These are phyloP conservation scores for Ophion ellenae DNA, from an alignment of 2,888 invertebrate genomes.

Conservation along the genomic window DNA sequence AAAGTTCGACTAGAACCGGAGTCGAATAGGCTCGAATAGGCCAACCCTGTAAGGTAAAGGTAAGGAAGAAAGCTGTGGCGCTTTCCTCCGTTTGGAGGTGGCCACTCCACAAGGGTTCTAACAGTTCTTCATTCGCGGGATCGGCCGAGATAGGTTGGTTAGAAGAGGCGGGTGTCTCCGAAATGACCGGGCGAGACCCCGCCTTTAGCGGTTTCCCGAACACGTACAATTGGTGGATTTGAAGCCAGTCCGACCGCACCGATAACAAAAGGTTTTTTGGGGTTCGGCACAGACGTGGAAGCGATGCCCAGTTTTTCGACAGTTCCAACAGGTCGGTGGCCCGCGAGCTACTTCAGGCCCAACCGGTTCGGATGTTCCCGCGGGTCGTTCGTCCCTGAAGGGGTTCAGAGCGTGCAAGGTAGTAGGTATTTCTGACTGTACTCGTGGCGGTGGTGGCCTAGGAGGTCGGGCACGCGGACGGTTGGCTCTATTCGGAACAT, in stretches of 20 bases:
- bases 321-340: constrained; percentile 6
- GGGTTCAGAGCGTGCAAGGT: neutral
- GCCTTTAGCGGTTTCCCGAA: constrained; percentile 24
- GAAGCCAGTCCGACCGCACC: neutral
- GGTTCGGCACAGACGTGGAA: neutral
- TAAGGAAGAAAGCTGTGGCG: constrained; percentile 9
- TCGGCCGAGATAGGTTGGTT: too few species aligned
- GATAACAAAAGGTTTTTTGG: constrained; percentile 1
- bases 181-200: neutral
- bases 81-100: neutral
- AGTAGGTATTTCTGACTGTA: neutral
- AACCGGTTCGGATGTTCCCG: neutral
- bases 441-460: too few species aligned
- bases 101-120: neutral
- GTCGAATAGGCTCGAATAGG: constrained; percentile 1
- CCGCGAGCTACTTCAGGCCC: neutral
- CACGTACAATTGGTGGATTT: neutral
- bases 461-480: too few species aligned
- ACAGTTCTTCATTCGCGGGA: neutral
- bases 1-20: constrained; percentile 30
- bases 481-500: too few species aligned
- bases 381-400: neutral
- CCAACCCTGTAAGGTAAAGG: constrained; percentile 1
- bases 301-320: neutral
- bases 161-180: neutral